Conservation (phyloP, 2,113 vertebrate species). For the Nymphicus hollandicus region DNA sequence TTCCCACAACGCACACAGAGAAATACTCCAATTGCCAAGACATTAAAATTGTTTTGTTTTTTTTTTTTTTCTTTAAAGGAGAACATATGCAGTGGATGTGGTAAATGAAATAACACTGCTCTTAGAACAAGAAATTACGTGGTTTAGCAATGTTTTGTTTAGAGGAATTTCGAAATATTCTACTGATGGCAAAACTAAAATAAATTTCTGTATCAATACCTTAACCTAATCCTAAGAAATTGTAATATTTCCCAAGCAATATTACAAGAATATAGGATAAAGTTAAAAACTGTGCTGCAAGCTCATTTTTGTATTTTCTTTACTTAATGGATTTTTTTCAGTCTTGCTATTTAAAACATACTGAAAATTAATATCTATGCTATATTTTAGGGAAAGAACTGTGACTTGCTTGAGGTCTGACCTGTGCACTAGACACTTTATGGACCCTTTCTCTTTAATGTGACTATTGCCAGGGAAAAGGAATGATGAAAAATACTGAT, state of each 20-base stretch:
- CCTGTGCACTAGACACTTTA: neutral
- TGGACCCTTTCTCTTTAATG: neutral
- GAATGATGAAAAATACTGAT: neutral
- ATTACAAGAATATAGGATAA: neutral
- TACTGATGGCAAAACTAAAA: neutral
- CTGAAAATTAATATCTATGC: neutral
- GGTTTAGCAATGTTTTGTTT: neutral
- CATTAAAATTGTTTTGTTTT: neutral
- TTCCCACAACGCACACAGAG: neutral
- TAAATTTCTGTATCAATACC: neutral
- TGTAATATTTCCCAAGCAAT: neutral
- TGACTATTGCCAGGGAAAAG: neutral
- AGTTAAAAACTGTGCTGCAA: neutral
- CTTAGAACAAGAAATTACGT: neutral
- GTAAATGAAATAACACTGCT: neutral
- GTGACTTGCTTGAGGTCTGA: neutral
- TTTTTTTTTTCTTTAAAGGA: neutral
- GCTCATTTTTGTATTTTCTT: neutral
- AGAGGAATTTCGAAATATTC: neutral
- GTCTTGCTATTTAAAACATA: neutral
- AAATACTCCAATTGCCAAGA: neutral
- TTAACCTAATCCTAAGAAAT: neutral
- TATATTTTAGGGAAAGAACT: neutral
- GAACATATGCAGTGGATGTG: neutral
- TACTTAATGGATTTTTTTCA: neutral